Evolutionary conservation across 1,140 invertebrate species (phyloP).

Genomic region (Trissolcus basalis): DNA sequence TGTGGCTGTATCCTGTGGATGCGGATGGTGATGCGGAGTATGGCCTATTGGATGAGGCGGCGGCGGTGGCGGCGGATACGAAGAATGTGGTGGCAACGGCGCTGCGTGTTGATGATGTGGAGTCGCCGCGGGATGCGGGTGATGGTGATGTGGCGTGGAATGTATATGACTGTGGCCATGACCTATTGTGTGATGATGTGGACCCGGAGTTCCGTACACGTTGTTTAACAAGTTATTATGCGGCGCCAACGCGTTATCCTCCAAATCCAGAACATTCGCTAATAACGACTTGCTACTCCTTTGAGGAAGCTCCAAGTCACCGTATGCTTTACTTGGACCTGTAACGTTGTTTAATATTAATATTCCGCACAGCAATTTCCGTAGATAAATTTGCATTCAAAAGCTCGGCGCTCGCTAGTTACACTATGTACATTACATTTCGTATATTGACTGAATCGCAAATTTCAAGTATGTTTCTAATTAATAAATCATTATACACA

Average conservation of each 20-base stretch:
- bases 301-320: slow-evolving; percentile 82
- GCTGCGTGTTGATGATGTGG: slow-evolving; percentile 72
- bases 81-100: slow-evolving; percentile 67
- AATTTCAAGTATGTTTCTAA: no score
- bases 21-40: slow-evolving; percentile 75
- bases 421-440: no score
- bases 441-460: no score
- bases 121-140: slow-evolving; percentile 68
- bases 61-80: slow-evolving; percentile 63
- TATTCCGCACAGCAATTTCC: background rate
- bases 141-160: slow-evolving; percentile 74
- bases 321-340: slow-evolving; percentile 79
- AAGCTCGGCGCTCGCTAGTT: no score
- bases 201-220: slow-evolving; percentile 73
- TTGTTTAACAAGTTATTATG: slow-evolving; percentile 75
- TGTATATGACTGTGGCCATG: slow-evolving; percentile 72
- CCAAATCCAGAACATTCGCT: slow-evolving; percentile 95
- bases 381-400: background rate
- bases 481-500: no score
- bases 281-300: slow-evolving; percentile 90
- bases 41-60: slow-evolving; percentile 69
- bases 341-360: slow-evolving; percentile 4
- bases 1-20: slow-evolving; percentile 72
- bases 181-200: slow-evolving; percentile 72
- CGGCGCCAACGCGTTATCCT: slow-evolving; percentile 82